A percentile compares a stretch with the other conserved stretches of the same genome.
Evolutionary conservation across 1,140 invertebrate genomes (phyloP).

Genomic region (Drosophila mojavensis): DNA sequence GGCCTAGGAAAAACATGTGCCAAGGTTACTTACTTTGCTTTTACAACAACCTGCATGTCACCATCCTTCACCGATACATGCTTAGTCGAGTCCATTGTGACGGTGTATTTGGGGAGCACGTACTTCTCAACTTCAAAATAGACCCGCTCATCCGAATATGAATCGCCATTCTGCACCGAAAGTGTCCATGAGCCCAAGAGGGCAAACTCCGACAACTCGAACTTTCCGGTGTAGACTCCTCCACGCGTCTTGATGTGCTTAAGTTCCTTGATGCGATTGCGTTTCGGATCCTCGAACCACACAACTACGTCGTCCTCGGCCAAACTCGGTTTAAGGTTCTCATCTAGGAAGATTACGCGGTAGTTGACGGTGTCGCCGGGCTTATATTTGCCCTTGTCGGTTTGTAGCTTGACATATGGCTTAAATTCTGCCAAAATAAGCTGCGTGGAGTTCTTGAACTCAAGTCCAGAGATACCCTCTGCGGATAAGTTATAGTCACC

Average conservation of each 20-base stretch:
- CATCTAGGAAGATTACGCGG: slow-evolving; percentile 92
- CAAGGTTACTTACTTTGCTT: slow-evolving; percentile 87
- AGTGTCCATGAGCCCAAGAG: slow-evolving; percentile 94
- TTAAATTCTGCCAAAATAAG: slow-evolving; percentile 92
- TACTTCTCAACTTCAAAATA: slow-evolving; percentile 90
- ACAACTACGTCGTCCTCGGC: slow-evolving; percentile 87
- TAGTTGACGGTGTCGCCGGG: slow-evolving; percentile 94
- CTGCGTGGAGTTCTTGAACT: slow-evolving; percentile 97
- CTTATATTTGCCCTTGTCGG: slow-evolving; percentile 97
- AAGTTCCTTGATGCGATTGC: slow-evolving; percentile 90
- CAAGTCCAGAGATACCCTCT: slow-evolving; percentile 89
- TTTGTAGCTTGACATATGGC: slow-evolving; percentile 92
- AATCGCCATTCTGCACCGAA: slow-evolving; percentile 51
- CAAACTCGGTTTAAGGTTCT: slow-evolving; percentile 89
- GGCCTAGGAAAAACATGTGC: slow-evolving; percentile 72
- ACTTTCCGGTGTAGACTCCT: slow-evolving; percentile 89
- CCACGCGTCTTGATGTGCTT: slow-evolving; percentile 87
- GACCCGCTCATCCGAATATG: slow-evolving; percentile 47
- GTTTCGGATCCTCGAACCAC: slow-evolving; percentile 71
- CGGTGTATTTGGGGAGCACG: slow-evolving; percentile 95
- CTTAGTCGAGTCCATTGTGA: slow-evolving; percentile 91
- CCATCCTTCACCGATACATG: slow-evolving; percentile 93
- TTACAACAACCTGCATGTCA: slow-evolving; percentile 90
- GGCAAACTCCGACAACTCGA: slow-evolving; percentile 92
- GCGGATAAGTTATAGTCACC: slow-evolving; percentile 92